Percentiles rank a stretch among this genome's conserved stretches.
phyloP scores from a whole-genome alignment of 2,888 invertebrate species.

The Polylopha cassiicola region DNA sequence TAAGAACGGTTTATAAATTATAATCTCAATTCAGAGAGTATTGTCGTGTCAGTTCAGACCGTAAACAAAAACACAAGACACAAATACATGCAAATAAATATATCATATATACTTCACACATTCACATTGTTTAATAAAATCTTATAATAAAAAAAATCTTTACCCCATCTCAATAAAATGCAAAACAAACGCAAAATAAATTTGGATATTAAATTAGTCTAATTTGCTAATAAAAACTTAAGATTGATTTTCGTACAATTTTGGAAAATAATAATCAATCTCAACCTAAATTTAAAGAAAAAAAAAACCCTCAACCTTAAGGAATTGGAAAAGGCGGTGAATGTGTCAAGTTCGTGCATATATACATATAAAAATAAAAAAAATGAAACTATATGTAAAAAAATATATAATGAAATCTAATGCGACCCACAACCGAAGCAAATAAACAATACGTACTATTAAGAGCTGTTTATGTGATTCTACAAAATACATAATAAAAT shows the following conservation, averaged over 20 bases:
- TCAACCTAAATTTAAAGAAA: not conserved
- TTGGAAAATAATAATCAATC: not conserved
- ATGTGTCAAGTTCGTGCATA: constrained; percentile 48
- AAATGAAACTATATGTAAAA: constrained; percentile 27
- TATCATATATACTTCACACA: constrained; percentile 49
- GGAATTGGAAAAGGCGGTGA: constrained; percentile 36
- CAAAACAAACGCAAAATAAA: no score
- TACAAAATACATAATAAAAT: constrained; percentile 28
- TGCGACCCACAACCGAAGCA: constrained; percentile 21
- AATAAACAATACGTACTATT: constrained; percentile 29
- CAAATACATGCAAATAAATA: constrained; percentile 35
- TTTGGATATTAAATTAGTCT: no score
- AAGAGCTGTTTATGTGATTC: constrained; percentile 27
- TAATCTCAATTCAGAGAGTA: no score
- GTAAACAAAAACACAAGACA: constrained; percentile 27
- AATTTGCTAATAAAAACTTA: no score
- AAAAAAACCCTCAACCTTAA: constrained; percentile 1
- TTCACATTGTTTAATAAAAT: no score
- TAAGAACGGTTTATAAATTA: no score
- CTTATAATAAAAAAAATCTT: no score
- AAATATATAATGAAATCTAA: constrained; percentile 26
- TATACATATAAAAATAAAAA: constrained; percentile 26
- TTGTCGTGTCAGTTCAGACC: constrained; percentile 14
- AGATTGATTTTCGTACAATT: no score
- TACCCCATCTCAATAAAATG: no score